Evolutionary conservation across 2,797 vertebrate genomes (phyloP).

Genomic region (Hippopotamyrus pictus): DNA sequence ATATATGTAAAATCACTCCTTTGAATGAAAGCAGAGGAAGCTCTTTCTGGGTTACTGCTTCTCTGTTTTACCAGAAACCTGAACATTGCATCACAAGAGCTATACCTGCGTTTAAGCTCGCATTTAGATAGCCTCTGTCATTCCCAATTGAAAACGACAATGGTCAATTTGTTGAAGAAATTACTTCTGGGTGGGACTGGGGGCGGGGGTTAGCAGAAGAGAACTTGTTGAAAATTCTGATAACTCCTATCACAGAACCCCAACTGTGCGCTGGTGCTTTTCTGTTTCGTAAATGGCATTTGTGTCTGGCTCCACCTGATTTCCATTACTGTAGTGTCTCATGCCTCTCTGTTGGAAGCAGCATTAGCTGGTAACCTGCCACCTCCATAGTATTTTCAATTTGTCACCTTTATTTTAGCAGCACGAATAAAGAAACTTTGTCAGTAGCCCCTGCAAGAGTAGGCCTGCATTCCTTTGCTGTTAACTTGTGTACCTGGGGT

Average conservation of each 20-base stretch:
- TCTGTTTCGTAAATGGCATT: not conserved
- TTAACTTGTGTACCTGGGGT: not conserved
- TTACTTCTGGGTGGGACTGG: not conserved
- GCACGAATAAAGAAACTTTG: not conserved
- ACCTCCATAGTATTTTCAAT: not conserved
- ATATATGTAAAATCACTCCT: not conserved
- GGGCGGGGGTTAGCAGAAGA: not conserved
- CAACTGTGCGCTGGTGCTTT: not conserved
- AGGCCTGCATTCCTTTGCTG: not conserved
- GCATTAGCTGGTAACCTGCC: constrained; percentile 12
- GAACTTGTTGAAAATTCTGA: constrained; percentile 4
- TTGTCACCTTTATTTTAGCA: not conserved
- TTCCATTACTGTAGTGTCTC: not conserved
- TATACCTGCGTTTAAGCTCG: not conserved
- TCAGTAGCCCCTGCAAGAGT: not conserved
- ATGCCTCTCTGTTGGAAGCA: not conserved
- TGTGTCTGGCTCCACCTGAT: constrained; percentile 6
- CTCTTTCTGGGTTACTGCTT: not conserved
- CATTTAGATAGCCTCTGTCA: not conserved
- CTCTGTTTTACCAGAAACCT: not conserved
- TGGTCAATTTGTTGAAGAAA: not conserved
- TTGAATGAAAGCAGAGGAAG: not conserved
- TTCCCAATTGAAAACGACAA: not conserved
- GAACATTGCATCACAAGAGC: not conserved
- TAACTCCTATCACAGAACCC: not conserved